Percentiles rank a stretch among this genome's conserved stretches.
These are phyloP conservation scores for Apotomis betuletana DNA, from an alignment of 2,888 invertebrate genomes.

Conservation along the genomic window DNA sequence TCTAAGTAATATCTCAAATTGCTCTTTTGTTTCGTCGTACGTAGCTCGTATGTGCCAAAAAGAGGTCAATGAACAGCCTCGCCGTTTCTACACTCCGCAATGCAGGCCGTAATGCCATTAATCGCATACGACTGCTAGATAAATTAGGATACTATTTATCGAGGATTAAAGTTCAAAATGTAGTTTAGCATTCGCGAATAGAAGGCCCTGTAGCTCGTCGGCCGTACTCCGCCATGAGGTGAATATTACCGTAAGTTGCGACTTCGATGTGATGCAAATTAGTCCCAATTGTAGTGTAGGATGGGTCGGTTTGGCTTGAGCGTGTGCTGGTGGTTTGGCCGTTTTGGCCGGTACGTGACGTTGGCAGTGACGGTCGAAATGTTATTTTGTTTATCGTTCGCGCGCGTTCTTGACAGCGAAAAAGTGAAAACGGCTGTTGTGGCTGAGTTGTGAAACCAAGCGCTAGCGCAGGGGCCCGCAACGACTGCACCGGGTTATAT, in stretches of 20 bases:
- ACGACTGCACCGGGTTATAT: conserved; percentile 45
- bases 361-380: conserved; percentile 79
- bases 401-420: conserved; percentile 83
- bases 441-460: conserved; percentile 79
- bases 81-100: conserved; percentile 75
- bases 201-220: conserved; percentile 66
- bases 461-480: conserved; percentile 55
- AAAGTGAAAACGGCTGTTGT: conserved; percentile 82
- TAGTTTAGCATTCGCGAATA: conserved; percentile 49
- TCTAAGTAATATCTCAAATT: conserved; percentile 72
- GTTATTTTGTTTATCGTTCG: conserved; percentile 82
- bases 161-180: conserved; percentile 66
- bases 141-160: conserved; percentile 57
- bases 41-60: conserved; percentile 68
- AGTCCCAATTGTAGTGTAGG: conserved; percentile 57
- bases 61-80: conserved; percentile 84
- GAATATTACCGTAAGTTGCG: conserved; percentile 58
- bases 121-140: conserved; percentile 49
- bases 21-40: conserved; percentile 76
- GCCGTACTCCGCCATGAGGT: conserved; percentile 59
- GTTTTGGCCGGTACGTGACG: conserved; percentile 51
- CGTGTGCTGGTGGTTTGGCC: conserved; percentile 53
- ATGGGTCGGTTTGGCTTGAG: conserved; percentile 57
- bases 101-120: conserved; percentile 60
- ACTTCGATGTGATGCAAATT: conserved; percentile 58